Evolutionary conservation across 2,797 vertebrate genomes (phyloP), one percentile per base, ranked within the genome.

Genomic region (Toxotes lorentzi): DNA sequence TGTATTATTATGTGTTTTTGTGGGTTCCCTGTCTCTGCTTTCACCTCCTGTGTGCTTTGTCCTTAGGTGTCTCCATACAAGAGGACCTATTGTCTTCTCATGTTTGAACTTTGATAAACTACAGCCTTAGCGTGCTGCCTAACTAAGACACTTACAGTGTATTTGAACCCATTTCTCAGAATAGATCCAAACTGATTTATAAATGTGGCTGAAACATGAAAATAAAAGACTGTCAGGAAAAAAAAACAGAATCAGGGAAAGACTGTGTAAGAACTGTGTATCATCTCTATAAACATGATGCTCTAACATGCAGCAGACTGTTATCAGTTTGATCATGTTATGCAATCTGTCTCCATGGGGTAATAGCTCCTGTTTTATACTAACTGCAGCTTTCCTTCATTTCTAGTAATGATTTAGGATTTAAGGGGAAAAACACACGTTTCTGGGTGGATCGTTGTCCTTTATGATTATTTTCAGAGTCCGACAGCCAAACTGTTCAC

Each of bases 271-370:
- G 51, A 27, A 53, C 27, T 53, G 38, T 40, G 11, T 13, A 51
- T 19, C 19, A 32, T 24, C 48, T 59, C 5, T 11, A 0, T 1
- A 24, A 21, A 53, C 51, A 60, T 38, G 17, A 54, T 8, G 60
- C 16, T 2, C 41, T 30, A 13, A 43, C 32, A 60, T 13, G 69
- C 54, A 43, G 23, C 27, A 23, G 32, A 54, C 48, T 57, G 57
- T 35, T 59, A 70, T 77, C 45, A 38, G 10, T 50, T 74, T 30
- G 19, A 59, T 69, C 41, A 7, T 19, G 43, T 83, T 81, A 81
- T 24, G 78, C 23, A 87, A 85, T 67, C 62, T 8, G 21, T 50
- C 13, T 2, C 24, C 27, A 2, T 56, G 24, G 24, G 54, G 34
- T 19, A 34, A 66, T 5, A 58, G 50, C 24, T 62, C 32, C 24